Evolutionary conservation across 2,888 invertebrate genomes (phyloP).

Genomic region (Ommatoiulus sabulosus): DNA sequence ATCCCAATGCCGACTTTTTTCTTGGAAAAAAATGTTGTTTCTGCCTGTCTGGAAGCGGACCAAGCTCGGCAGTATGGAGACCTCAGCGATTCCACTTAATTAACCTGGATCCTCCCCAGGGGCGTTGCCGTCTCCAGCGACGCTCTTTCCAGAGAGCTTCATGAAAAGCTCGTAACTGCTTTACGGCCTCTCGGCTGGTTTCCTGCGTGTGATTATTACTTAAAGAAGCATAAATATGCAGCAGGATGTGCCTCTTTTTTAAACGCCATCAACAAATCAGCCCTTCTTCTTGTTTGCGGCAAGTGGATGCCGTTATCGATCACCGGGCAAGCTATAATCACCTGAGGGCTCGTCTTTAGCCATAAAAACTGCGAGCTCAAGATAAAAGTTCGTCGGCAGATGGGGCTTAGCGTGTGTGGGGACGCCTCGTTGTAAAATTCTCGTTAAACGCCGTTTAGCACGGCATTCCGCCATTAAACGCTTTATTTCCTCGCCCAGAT

Average conservation of each 20-base stretch:
- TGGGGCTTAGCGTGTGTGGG: too few species aligned
- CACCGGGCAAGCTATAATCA: background rate
- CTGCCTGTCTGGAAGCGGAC: background rate
- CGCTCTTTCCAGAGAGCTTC: background rate
- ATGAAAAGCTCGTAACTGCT: background rate
- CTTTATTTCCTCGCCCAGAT: background rate
- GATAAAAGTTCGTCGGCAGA: background rate
- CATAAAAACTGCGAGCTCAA: background rate
- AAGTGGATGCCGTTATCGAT: constrained; percentile 1
- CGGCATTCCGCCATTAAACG: background rate
- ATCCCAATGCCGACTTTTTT: background rate
- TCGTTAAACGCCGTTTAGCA: constrained; percentile 19
- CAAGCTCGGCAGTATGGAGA: background rate
- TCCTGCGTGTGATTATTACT: background rate
- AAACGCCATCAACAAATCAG: background rate
- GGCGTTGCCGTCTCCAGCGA: background rate
- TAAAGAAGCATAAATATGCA: background rate
- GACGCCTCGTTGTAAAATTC: background rate
- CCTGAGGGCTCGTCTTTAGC: background rate
- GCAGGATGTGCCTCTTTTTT: background rate
- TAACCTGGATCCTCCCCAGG: background rate
- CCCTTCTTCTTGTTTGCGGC: background rate
- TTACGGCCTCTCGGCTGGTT: background rate
- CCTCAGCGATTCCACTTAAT: background rate
- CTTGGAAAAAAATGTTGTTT: background rate